Evolutionary conservation across 2,113 vertebrate species (phyloP), one percentile per base, ranked within the genome.

Genomic region (Lichenostomus cassidix): DNA sequence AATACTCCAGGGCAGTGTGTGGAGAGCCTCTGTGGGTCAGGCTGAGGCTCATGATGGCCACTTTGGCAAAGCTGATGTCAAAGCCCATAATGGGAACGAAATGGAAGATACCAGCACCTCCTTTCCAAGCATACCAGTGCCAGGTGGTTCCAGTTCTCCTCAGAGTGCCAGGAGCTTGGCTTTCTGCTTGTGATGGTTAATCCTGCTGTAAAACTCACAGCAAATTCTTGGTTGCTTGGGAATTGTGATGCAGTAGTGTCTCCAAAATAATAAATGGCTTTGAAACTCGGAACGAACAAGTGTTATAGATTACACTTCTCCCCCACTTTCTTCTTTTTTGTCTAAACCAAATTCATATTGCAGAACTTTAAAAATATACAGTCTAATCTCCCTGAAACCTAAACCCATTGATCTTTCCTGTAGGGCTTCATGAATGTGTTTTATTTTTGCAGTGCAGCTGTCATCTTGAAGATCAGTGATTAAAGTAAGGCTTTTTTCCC

Each of bases 181-280:
- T 82, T 87, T 94, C 60, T 89, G 28, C 46, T 87, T 84, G 33
- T 67, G 82, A 70, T 59, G 70, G 89, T 90, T 93, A 90, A 94
- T 92, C 81, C 58, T 95, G 76, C 81, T 90, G 71, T 81, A 83
- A 88, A 92, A 96, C 89, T 67, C 35, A 37, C 11, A 8, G 47
- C 47, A 49, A 23, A 49, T 90, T 92, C 23, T 56, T 70, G 46
- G 83, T 90, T 4, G 0, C 59, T 55, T 94, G 85, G 76, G 90
- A 93, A 63, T 95, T 96, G 77, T 78, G 83, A 88, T 90, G 87
- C 65, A 93, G 74, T 84, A 71, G 7, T 59, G 56, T 90, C 85
- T 97, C 83, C 89, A 91, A 95, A 96, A 97, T 93, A 96, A 95
- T 95, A 89, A 78, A 93, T 35, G 67, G 44, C 90, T 96, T 96